Percentiles rank a stretch among this genome's conserved stretches.
Conservation (phyloP, 1,140 invertebrate species). For the Magallana gigas region DNA sequence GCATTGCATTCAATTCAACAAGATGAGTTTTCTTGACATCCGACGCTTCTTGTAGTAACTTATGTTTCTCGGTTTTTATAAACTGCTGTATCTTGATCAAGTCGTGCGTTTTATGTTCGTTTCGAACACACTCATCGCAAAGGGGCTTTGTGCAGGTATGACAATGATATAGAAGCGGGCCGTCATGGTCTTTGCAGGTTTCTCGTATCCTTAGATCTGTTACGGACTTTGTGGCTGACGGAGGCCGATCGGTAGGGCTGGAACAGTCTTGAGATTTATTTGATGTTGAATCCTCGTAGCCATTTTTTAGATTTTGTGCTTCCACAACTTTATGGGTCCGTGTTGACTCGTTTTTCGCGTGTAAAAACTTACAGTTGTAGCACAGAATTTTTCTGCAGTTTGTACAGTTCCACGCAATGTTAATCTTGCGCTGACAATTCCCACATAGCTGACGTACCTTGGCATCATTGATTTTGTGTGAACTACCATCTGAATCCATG, state of each 20-base stretch:
- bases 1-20: not conserved
- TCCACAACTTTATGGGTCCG: not conserved
- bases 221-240: not conserved
- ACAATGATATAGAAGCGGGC: not conserved
- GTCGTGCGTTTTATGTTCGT: constrained; percentile 8
- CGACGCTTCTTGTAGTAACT: constrained; percentile 8
- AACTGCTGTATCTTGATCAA: not conserved
- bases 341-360: not conserved
- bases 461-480: not conserved
- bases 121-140: not conserved
- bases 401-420: not conserved
- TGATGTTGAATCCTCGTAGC: not conserved
- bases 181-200: not conserved
- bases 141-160: not conserved
- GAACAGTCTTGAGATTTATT: not conserved
- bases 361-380: constrained; percentile 13
- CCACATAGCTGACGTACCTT: not conserved
- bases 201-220: not conserved
- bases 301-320: not conserved
- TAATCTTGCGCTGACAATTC: not conserved
- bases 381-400: constrained; percentile 12
- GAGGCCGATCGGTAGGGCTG: not conserved
- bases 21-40: constrained; percentile 18
- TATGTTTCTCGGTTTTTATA: constrained; percentile 6
- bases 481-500: not conserved